A percentile compares a stretch with the other conserved stretches of the same genome.
Conservation (phyloP, 2,113 vertebrate genomes). For the Apus apus region DNA sequence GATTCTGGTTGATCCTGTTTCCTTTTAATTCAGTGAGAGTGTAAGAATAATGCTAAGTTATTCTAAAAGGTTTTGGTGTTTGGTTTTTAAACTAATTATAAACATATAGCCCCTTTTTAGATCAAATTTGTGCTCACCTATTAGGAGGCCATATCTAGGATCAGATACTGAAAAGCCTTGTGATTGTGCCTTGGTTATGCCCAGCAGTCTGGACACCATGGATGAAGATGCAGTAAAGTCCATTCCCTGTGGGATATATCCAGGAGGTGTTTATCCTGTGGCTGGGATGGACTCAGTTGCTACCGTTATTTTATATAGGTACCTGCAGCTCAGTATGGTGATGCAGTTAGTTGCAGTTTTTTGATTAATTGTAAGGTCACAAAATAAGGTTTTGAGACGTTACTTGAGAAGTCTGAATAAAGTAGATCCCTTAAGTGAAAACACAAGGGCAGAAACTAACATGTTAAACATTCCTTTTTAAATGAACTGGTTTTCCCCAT, state of each 20-base stretch:
- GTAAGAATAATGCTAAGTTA: not conserved
- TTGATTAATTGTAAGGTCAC: not conserved
- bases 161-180: not conserved
- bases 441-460: not conserved
- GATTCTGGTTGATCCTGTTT: not conserved
- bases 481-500: not conserved
- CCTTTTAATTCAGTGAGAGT: not conserved
- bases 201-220: not conserved
- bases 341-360: not conserved
- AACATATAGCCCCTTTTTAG: not conserved
- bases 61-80: not conserved
- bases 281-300: not conserved
- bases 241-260: not conserved
- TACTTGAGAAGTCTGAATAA: not conserved
- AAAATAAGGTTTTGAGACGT: not conserved
- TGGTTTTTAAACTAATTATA: not conserved
- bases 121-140: not conserved
- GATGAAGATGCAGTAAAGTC: not conserved
- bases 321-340: not conserved
- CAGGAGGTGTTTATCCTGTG: not conserved
- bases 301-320: not conserved
- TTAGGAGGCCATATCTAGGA: not conserved
- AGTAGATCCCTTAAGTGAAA: not conserved
- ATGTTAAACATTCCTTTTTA: not conserved
- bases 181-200: not conserved